A percentile compares a stretch with the other conserved stretches of the same genome.
Evolutionary conservation across 1,140 invertebrate genomes (phyloP).

Genomic region (Nasonia longicornis): DNA sequence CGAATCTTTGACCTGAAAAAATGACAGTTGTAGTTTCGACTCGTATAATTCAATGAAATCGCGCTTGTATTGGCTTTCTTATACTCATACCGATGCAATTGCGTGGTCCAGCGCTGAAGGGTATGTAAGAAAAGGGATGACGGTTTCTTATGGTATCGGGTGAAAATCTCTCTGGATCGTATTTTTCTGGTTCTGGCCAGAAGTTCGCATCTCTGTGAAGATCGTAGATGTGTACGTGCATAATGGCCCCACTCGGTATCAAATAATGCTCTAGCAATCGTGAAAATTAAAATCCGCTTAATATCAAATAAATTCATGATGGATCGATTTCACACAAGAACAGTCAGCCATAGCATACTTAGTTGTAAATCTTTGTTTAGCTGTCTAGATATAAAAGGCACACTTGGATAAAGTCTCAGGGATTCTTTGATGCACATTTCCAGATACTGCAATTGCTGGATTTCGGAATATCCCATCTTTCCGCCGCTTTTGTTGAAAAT

Average conservation of each 20-base stretch:
- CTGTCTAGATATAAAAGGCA: conserved; percentile 69
- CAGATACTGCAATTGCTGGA: conserved; percentile 62
- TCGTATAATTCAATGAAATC: neutral
- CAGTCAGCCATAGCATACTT: conserved; percentile 28
- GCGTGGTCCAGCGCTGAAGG: conserved; percentile 81
- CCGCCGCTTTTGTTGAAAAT: conserved; percentile 45
- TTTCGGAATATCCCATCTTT: conserved; percentile 42
- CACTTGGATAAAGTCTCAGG: conserved; percentile 72
- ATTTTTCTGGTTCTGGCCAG: conserved; percentile 80
- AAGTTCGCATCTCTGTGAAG: conserved; percentile 77
- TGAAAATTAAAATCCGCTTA: conserved; percentile 7
- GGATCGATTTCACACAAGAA: neutral
- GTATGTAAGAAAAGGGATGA: conserved; percentile 74
- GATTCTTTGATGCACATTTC: conserved; percentile 75
- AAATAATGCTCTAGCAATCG: conserved; percentile 51
- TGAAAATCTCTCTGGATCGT: conserved; percentile 82
- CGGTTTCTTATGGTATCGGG: conserved; percentile 67
- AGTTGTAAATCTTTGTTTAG: conserved; percentile 64
- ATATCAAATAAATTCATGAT: neutral
- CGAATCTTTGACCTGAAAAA: conserved; percentile 54
- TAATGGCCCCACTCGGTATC: conserved; percentile 65
- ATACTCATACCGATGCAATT: conserved; percentile 78
- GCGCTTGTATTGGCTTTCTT: neutral
- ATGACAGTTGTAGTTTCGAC: neutral
- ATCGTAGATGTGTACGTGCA: conserved; percentile 69